These are phyloP conservation scores for Apis dorsata DNA, from an alignment of 1,140 invertebrate species.

Conservation along the genomic window DNA sequence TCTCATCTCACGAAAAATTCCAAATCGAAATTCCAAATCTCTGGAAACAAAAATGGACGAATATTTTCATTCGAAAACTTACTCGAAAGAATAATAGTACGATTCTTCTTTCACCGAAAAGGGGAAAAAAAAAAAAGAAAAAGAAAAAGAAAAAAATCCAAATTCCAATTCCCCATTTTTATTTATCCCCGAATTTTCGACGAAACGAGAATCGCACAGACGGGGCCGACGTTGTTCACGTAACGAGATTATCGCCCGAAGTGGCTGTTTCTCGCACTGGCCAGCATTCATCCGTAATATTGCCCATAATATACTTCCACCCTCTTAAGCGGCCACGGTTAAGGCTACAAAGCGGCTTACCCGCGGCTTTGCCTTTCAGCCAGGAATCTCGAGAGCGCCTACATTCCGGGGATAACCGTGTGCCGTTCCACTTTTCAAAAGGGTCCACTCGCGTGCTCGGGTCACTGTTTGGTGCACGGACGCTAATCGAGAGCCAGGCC, in stretches of 20 bases:
- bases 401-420: conserved; percentile 61
- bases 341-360: conserved; percentile 66
- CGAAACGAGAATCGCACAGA: not conserved
- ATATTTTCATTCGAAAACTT: too few species aligned
- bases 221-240: not conserved
- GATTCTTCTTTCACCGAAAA: too few species aligned
- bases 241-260: conserved; percentile 63
- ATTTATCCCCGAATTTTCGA: not conserved
- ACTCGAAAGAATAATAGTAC: too few species aligned
- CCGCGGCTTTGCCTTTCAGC: conserved; percentile 59
- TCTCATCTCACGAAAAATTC: too few species aligned
- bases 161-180: not conserved
- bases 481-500: conserved; percentile 42
- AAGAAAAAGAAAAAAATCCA: too few species aligned
- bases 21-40: too few species aligned
- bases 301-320: conserved; percentile 65
- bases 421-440: conserved; percentile 38
- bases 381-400: conserved; percentile 62
- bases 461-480: conserved; percentile 31
- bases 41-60: too few species aligned
- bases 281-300: conserved; percentile 65
- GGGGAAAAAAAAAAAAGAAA: too few species aligned
- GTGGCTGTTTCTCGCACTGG: conserved; percentile 64
- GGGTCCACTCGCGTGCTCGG: conserved; percentile 50
- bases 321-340: conserved; percentile 62